phyloP scores from a whole-genome alignment of 2,113 vertebrate genomes.

The Trematomus loennbergii region DNA sequence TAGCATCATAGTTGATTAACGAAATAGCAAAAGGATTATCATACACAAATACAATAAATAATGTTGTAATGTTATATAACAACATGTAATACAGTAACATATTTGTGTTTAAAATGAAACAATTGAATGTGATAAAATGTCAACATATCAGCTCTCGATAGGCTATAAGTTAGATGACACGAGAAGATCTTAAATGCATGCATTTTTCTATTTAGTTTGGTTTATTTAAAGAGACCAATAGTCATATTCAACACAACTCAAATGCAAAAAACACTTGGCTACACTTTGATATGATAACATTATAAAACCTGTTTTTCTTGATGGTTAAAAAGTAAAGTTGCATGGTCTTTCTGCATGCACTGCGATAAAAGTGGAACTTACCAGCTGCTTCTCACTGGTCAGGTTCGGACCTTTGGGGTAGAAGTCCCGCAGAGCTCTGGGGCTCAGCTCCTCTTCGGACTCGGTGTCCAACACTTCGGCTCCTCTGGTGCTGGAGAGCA shows the following conservation, averaged over 20 bases:
- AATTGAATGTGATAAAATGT: neutral
- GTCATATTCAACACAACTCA: neutral
- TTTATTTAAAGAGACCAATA: neutral
- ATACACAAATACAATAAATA: neutral
- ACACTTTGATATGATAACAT: too few species aligned
- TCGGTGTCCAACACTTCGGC: conserved; percentile 70
- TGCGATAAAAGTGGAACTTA: conserved; percentile 58
- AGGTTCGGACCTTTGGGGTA: conserved; percentile 85
- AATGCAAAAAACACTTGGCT: too few species aligned
- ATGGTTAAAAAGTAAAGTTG: neutral
- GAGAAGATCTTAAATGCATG: neutral
- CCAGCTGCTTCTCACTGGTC: conserved; percentile 87
- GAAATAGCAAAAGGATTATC: neutral
- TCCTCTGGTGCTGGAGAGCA: conserved; percentile 64
- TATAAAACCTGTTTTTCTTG: neutral
- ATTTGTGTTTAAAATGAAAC: neutral
- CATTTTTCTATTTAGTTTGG: conserved; percentile 6
- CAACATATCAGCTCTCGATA: neutral
- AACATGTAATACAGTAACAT: neutral
- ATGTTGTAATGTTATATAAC: neutral
- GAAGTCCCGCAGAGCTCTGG: conserved; percentile 84
- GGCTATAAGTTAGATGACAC: too few species aligned
- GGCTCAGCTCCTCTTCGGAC: conserved; percentile 80
- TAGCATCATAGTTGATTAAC: neutral
- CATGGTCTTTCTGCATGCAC: neutral